phyloP scores from a whole-genome alignment of 2,797 vertebrate species.

The Hippopotamyrus pictus region DNA sequence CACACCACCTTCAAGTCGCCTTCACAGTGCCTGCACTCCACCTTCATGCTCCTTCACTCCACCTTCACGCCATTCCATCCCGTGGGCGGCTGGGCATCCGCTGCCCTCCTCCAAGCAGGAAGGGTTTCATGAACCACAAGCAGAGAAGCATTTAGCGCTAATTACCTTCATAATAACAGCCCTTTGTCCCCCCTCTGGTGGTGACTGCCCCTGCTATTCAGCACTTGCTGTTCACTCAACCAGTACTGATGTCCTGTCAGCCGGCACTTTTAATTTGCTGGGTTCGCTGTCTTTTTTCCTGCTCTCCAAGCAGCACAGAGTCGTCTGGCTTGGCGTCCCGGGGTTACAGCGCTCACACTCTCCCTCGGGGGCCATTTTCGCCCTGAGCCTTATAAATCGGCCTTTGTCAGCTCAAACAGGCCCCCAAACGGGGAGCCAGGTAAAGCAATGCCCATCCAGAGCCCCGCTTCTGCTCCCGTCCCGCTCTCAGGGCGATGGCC shows the following conservation, averaged over 20 bases:
- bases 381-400: not conserved
- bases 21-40: not conserved
- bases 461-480: not conserved
- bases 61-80: not conserved
- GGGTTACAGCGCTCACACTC: not conserved
- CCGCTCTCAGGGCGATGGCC: not conserved
- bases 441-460: not conserved
- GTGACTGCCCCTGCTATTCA: not conserved
- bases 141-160: not conserved
- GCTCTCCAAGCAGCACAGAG: not conserved
- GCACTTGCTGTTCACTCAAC: not conserved
- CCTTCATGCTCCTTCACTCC: not conserved
- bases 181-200: not conserved
- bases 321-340: not conserved
- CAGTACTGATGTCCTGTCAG: slow-evolving; percentile 7
- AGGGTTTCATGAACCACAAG: not conserved
- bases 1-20: not conserved
- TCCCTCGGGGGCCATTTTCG: not conserved
- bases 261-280: not conserved
- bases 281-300: not conserved
- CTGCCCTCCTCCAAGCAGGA: not conserved
- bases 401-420: not conserved
- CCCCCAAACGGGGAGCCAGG: not conserved
- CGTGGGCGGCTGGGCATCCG: not conserved
- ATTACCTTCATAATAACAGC: slow-evolving; percentile 17